phyloP scores from a whole-genome alignment of 2,888 invertebrate species.

The Hirtodrosophila confusa region DNA sequence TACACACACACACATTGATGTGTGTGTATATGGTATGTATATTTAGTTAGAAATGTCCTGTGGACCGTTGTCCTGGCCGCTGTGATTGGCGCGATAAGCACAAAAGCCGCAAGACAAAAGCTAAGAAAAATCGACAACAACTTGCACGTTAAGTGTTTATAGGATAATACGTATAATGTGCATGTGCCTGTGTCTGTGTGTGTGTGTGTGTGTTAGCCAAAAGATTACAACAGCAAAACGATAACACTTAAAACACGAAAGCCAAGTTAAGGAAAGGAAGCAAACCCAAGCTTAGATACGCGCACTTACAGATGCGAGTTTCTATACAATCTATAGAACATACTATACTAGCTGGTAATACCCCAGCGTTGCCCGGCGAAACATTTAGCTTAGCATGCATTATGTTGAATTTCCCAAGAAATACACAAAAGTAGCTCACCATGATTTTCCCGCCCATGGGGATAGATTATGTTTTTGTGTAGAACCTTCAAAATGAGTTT shows the following conservation, averaged over 20 bases:
- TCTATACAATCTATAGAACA: too few relatives aligned
- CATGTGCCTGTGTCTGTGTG: conserved; percentile 1
- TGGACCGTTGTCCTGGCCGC: conserved; percentile 30
- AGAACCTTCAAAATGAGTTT: too few relatives aligned
- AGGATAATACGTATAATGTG: conserved; percentile 53
- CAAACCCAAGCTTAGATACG: conserved; percentile 45
- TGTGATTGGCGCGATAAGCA: conserved; percentile 69
- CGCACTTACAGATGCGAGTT: conserved; percentile 29
- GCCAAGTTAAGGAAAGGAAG: conserved; percentile 5
- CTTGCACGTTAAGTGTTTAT: conserved; percentile 76
- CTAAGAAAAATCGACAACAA: conserved; percentile 53
- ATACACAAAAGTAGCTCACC: too few relatives aligned
- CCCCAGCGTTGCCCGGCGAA: too few relatives aligned
- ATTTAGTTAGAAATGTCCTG: conserved; percentile 43
- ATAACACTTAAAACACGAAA: conserved; percentile 61
- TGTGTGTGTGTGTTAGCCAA: conserved; percentile 12
- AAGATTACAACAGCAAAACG: conserved; percentile 54
- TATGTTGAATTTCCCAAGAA: too few relatives aligned
- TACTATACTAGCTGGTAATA: too few relatives aligned
- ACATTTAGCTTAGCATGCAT: too few relatives aligned
- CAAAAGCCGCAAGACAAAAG: conserved; percentile 63
- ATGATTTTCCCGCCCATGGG: too few relatives aligned
- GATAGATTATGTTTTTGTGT: too few relatives aligned
- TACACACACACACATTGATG: conserved; percentile 9
- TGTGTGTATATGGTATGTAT: conserved; percentile 22